A percentile compares a stretch with the other conserved stretches of the same genome.
Conservation (phyloP, 2,797 vertebrate genomes). For the Sebastes minor region DNA sequence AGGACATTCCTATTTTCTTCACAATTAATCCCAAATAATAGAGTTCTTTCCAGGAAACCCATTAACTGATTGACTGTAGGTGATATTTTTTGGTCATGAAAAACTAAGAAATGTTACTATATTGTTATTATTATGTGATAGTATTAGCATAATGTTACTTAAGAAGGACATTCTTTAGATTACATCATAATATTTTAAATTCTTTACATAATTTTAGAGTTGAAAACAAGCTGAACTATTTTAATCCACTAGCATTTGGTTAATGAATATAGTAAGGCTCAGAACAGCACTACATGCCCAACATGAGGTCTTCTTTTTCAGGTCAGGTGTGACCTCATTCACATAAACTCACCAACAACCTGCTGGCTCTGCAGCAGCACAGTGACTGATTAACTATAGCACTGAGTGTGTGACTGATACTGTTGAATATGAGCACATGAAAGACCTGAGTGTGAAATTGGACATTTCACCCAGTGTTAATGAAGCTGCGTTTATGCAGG, state of each 20-base stretch:
- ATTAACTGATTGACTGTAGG: background rate
- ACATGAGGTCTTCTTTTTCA: background rate
- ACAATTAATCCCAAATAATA: background rate
- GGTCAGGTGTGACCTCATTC: background rate
- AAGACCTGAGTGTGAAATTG: background rate
- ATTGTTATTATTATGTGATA: background rate
- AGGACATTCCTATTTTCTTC: background rate
- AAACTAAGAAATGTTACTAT: background rate
- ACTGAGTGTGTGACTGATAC: background rate
- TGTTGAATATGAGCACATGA: background rate
- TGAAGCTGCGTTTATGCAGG: background rate
- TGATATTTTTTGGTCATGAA: background rate
- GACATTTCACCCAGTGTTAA: background rate
- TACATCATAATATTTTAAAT: background rate
- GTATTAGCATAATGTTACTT: too few relatives aligned
- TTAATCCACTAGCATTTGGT: background rate
- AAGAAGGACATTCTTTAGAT: background rate
- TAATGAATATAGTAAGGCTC: background rate
- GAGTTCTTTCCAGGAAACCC: background rate
- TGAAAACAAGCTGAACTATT: background rate
- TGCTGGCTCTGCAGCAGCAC: background rate
- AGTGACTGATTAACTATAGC: background rate
- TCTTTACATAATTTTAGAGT: background rate
- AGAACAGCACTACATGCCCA: background rate
- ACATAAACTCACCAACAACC: background rate